Percentiles rank a stretch among this genome's conserved stretches.
phyloP scores from a whole-genome alignment of 1,140 invertebrate genomes.

The Ceratina japonica region DNA sequence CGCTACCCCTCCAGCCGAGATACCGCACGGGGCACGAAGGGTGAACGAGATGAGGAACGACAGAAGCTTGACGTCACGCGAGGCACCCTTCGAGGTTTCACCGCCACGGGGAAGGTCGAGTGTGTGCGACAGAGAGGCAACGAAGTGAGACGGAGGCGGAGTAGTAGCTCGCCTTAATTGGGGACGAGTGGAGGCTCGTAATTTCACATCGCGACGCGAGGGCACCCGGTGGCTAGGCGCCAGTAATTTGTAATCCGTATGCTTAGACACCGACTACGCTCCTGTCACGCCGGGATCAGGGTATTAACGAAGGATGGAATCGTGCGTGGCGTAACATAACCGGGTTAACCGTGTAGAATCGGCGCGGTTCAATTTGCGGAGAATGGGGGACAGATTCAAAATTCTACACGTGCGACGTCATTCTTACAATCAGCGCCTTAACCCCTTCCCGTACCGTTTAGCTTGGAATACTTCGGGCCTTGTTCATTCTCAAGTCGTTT shows the following conservation, averaged over 20 bases:
- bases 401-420: too few relatives aligned
- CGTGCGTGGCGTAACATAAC: constrained; percentile 57
- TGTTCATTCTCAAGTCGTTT: too few relatives aligned
- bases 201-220: constrained; percentile 62
- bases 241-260: constrained; percentile 61
- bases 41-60: constrained; percentile 45
- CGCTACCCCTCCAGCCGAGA: not conserved
- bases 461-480: too few relatives aligned
- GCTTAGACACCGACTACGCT: constrained; percentile 43
- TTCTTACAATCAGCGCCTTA: too few relatives aligned
- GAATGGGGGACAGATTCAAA: constrained; percentile 15
- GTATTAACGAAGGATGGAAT: constrained; percentile 42
- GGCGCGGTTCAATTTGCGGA: constrained; percentile 28
- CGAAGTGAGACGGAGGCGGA: constrained; percentile 1
- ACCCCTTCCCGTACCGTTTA: too few relatives aligned
- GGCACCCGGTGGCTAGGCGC: constrained; percentile 48
- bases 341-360: constrained; percentile 21
- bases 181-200: constrained; percentile 61
- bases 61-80: constrained; percentile 46
- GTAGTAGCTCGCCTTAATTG: constrained; percentile 55
- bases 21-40: not conserved
- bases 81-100: constrained; percentile 38
- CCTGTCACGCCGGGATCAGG: constrained; percentile 39
- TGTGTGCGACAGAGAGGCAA: not conserved
- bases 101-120: constrained; percentile 44